phyloP scores from a whole-genome alignment of 2,797 vertebrate species.

The Micrastur ruficollis region DNA sequence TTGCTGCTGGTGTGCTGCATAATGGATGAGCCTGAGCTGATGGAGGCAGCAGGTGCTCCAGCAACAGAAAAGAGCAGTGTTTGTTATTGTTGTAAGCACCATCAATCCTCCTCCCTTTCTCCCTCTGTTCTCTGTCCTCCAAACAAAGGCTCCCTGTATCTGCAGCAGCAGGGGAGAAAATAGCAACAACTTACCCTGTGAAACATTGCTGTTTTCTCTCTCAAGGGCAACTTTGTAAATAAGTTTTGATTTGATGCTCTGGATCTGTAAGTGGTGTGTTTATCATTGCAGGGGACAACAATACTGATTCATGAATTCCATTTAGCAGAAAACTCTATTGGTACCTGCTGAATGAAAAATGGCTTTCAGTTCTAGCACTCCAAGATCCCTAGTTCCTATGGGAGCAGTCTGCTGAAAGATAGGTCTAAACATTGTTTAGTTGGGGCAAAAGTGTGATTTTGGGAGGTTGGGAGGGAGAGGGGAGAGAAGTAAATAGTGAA shows the following conservation, averaged over 20 bases:
- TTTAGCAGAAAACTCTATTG: not conserved
- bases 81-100: constrained; percentile 49
- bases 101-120: constrained; percentile 1
- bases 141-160: constrained; percentile 55
- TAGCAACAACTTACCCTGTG: not conserved
- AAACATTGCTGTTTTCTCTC: not conserved
- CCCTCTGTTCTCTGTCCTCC: not conserved
- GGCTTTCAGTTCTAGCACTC: not conserved
- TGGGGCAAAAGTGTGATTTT: not conserved
- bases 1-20: constrained; percentile 13
- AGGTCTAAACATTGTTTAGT: not conserved
- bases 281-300: not conserved
- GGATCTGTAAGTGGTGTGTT: not conserved
- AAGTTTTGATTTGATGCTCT: not conserved
- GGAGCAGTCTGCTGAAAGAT: not conserved
- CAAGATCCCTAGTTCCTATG: not conserved
- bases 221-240: not conserved
- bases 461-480: not conserved
- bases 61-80: constrained; percentile 47
- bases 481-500: not conserved
- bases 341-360: not conserved
- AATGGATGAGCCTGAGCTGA: constrained; percentile 61
- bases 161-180: not conserved
- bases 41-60: constrained; percentile 69
- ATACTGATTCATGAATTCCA: not conserved